Evolutionary conservation across 1,140 invertebrate species (phyloP).

Genomic region (Sitodiplosis mosellana): DNA sequence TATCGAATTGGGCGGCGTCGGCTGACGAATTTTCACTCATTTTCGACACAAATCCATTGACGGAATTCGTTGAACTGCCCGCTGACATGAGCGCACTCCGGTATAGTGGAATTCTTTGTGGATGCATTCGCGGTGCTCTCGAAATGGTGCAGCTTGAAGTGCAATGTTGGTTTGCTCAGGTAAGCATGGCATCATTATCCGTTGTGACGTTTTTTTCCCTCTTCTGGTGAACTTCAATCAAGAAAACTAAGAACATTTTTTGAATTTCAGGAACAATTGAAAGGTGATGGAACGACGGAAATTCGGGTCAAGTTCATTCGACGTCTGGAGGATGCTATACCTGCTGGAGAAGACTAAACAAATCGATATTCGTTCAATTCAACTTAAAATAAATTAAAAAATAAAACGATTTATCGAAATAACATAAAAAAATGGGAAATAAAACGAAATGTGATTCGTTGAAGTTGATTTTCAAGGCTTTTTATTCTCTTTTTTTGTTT

Average conservation of each 20-base stretch:
- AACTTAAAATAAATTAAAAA: too few species aligned
- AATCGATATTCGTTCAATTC: too few species aligned
- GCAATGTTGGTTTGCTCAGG: conserved; percentile 60
- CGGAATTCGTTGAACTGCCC: conserved; percentile 97
- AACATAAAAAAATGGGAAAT: too few species aligned
- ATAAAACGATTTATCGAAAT: too few species aligned
- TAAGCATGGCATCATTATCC: too few species aligned
- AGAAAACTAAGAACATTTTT: background rate
- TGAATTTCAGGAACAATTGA: conserved; percentile 76
- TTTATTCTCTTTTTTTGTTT: too few species aligned
- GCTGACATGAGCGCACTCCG: conserved; percentile 72
- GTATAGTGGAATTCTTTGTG: conserved; percentile 89
- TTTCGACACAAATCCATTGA: conserved; percentile 87
- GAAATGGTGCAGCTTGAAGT: conserved; percentile 87
- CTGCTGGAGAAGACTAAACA: conserved; percentile 94
- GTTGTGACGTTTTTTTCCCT: conserved; percentile 6
- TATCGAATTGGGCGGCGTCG: conserved; percentile 82
- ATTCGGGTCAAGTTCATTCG: conserved; percentile 89
- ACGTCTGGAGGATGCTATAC: conserved; percentile 90
- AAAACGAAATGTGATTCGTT: too few species aligned
- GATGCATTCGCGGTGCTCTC: conserved; percentile 81
- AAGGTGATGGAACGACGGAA: conserved; percentile 89
- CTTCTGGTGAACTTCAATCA: background rate
- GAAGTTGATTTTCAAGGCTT: too few species aligned
- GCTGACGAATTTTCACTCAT: conserved; percentile 94